These are phyloP conservation scores for Drosophila sechellia DNA, from an alignment of 1,140 invertebrate genomes.

Conservation along the genomic window DNA sequence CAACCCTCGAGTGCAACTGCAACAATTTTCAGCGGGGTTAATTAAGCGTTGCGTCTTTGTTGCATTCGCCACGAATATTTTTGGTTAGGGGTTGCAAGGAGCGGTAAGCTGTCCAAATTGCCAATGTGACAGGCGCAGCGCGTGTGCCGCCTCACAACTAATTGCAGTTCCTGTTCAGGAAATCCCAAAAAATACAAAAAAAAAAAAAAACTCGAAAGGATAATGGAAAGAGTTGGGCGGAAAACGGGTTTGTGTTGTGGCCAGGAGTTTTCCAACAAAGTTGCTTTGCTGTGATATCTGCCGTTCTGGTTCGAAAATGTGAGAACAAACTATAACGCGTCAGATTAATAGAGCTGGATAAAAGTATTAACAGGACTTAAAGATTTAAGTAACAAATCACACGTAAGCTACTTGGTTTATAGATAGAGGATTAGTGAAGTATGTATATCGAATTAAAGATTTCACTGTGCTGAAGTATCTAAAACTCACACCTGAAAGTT, in stretches of 20 bases:
- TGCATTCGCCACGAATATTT: slow-evolving; percentile 54
- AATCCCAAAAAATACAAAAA: slow-evolving; percentile 24
- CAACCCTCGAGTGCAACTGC: slow-evolving; percentile 59
- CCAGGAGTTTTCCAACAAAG: slow-evolving; percentile 12
- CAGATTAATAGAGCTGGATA: background rate
- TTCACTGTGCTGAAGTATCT: too few relatives aligned
- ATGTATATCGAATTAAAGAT: too few relatives aligned
- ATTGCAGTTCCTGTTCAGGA: slow-evolving; percentile 61
- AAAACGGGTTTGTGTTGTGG: slow-evolving; percentile 39
- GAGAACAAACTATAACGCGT: background rate
- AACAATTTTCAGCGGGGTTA: slow-evolving; percentile 56
- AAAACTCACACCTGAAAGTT: slow-evolving; percentile 27
- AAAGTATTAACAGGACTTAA: background rate
- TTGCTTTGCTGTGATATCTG: slow-evolving; percentile 16
- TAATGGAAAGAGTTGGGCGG: slow-evolving; percentile 17
- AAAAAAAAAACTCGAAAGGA: slow-evolving; percentile 13
- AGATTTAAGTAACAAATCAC: too few relatives aligned
- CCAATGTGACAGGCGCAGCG: slow-evolving; percentile 71
- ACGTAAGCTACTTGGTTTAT: too few relatives aligned
- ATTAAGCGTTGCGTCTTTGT: slow-evolving; percentile 78
- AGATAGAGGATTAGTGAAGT: too few relatives aligned
- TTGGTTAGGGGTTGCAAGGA: slow-evolving; percentile 46
- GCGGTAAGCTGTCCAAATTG: slow-evolving; percentile 71
- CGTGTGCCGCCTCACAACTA: slow-evolving; percentile 62
- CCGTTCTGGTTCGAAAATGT: background rate